phyloP scores from a whole-genome alignment of 2,113 vertebrate genomes.

The Nothocercus nigrocapillus region DNA sequence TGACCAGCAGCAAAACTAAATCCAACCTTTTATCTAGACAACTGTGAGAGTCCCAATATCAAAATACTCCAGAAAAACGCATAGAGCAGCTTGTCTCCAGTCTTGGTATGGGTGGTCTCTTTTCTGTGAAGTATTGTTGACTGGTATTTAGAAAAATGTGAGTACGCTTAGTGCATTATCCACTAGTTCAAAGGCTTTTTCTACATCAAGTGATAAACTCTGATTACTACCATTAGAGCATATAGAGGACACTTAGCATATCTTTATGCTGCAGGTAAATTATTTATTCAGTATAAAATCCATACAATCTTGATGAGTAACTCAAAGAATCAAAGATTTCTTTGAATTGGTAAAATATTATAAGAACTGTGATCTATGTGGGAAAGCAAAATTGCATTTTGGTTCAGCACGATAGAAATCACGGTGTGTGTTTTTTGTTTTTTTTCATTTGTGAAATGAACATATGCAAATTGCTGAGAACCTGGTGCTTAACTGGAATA shows the following conservation, averaged over 20 bases:
- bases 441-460: neutral
- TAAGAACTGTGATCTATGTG: neutral
- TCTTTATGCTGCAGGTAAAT: neutral
- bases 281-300: neutral
- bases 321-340: neutral
- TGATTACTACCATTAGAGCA: neutral
- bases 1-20: neutral
- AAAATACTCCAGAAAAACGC: neutral
- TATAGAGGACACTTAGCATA: neutral
- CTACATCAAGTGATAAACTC: neutral
- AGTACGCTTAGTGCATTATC: neutral
- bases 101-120: neutral
- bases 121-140: neutral
- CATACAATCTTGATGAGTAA: neutral
- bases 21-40: neutral
- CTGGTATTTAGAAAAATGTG: neutral
- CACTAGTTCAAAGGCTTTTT: neutral
- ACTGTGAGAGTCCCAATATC: neutral
- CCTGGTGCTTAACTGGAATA: neutral
- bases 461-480: neutral
- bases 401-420: neutral
- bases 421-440: fast-evolving
- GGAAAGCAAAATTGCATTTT: neutral
- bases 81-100: neutral
- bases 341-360: neutral